Evolutionary conservation across 2,797 vertebrate genomes (phyloP), one percentile per base, ranked within the genome.

Genomic region (Babyrousa celebensis): DNA sequence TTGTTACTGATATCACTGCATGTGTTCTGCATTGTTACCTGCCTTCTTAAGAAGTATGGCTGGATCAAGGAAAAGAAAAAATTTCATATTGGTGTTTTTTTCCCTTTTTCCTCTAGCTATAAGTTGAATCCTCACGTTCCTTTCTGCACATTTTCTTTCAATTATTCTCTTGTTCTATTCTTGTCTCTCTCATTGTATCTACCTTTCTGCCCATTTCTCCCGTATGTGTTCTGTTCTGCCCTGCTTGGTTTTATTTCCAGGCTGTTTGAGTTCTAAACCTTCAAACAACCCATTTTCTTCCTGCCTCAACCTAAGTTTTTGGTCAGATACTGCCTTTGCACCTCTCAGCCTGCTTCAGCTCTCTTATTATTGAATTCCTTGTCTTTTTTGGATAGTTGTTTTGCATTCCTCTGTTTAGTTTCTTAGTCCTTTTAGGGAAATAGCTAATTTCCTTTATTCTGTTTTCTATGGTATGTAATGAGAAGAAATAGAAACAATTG

Each of bases 381-480:
- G 52, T 87, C 43, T 86, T 62, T 94, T 91, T 84, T 72, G 21
- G 60, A 56, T 92, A 86, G 62, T 90, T 94, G 15, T 93, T 85
- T 32, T 43, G 43, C 78, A 70, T 83, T 89, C 56, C 67, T 92
- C 14, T 86, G 32, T 86, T 92, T 71, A 52, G 72, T 67, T 96
- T 89, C 90, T 96, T 68, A 21, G 29, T 78, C 75, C 32, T 80
- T 96, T 89, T 75, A 65, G 77, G 96, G 40, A 94, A 93, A 54
- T 36, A 85, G 21, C 84, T 91, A 60, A 67, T 97, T 96, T 89
- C 15, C 43, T 82, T 77, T 92, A 60, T 32, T 88, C 27, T 95
- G 83, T 58, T 95, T 89, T 60, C 52, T 80, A 0, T 89, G 56
- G 11, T 90, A 9, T 75, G 12, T 84, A 86, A 58, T 56, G 29